Base-by-base conservation (phyloP, 1,140 invertebrate species). In the Drosophila nasuta region DNA sequence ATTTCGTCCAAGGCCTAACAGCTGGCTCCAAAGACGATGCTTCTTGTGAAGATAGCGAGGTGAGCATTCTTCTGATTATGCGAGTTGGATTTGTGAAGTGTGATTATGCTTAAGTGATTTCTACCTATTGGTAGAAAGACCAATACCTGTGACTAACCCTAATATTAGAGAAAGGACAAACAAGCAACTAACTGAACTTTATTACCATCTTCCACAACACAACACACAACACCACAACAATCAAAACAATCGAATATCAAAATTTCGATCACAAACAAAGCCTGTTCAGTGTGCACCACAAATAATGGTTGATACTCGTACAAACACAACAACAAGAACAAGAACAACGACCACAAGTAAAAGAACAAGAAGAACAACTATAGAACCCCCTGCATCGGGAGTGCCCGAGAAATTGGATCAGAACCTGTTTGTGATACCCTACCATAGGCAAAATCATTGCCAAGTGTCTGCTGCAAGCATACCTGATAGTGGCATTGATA, bases 21-120 rank as follows among this genome's bases (percentile, higher is more conserved):
- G 66, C 75, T 15, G 76, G 73, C 54, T 58, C 77, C 45, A 76
- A 81, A 20, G 85, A 91, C 58, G 86, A 75, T 48, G 70, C 77
- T 38, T 59, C 79, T 11, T 90, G 91, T 66, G 77, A 83, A 62
- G 91, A 92, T 30, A 92, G 91, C 60, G 91, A 92, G 91, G 91
- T 92, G 68, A 71, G 78, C 35, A 10, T 20, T 2, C 17, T 38
- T 25, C 20, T 25, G 20, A 45, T 45, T 43, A 7, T n/a, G 6
- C 5, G 0, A 7, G 7, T n/a, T 10, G 3, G 0, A 7, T 6
- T 3, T 33, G 38, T 30, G 43, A 6, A 13, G 3, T 20, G 43
- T 4, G 15, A 56, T 17, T 35, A 49, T 49, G 30, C 17, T 15
- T 46, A 38, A 51, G 33, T 15, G 48, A 30, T 48, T 25, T 64